Base-by-base conservation (phyloP, 2,797 vertebrate species). In the Myotis pilosus region DNA sequence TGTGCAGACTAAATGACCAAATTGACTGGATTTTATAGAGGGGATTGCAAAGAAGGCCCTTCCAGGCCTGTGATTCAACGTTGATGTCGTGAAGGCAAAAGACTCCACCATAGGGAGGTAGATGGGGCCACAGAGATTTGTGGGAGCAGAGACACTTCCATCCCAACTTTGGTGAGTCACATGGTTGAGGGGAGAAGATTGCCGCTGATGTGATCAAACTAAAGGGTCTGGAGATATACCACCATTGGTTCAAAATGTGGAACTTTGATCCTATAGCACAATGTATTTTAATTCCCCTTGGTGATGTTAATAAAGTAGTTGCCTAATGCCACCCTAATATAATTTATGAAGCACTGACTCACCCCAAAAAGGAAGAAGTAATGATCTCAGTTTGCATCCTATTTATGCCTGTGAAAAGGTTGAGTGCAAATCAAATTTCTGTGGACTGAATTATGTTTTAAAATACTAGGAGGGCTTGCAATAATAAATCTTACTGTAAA, bases 191-290 rank as follows among this genome's bases (percentile, higher is more conserved):
- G 64, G 25, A 17, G 19, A n/a, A 28, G 60, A 53, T 23, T 4
- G 1, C 38, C 33, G 38, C 38, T 17, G 36, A 41, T 86, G 47
- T 86, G 88, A 41, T 82, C 78, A 85, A 28, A 82, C 20, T 0
- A 23, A 85, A 85, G 78, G 78, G 62, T 95, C 89, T 92, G 53
- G 95, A 92, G 89, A 86, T 47, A 53, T 2, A 41, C 53, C 79
- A 92, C 89, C 93, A 53, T 23, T 7, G 81, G 92, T 79, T 96
- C 92, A 92, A 85, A 92, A 66, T 11, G 36, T 88, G 82, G 51
- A 92, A 92, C 78, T 95, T 96, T 90, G 92, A 96, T 95, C 64
- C 92, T 95, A 62, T 55, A 83, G 94, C 81, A 91, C 28, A 69
- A 93, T 90, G 83, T 20, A 79, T 83, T 91, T 86, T 95, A 93